Percentiles rank a stretch among this genome's conserved stretches.
Conservation (phyloP, 1,140 invertebrate genomes). For the Neodiprion fabricii region DNA sequence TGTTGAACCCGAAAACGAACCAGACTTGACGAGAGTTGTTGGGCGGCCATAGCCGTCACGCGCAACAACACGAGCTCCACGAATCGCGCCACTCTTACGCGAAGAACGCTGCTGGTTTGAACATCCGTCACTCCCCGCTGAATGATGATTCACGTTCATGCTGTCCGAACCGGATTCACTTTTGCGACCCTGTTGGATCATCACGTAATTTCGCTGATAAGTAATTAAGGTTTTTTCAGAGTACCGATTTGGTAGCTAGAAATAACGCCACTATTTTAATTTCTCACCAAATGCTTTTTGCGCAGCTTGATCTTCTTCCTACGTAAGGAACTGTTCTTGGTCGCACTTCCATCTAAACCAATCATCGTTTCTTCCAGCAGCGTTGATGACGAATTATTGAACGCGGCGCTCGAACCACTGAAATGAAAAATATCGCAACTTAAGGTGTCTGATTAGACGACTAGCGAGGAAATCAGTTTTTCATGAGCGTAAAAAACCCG, state of each 20-base stretch:
- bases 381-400: conserved; percentile 58
- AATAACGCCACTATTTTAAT: background rate
- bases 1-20: conserved; percentile 69
- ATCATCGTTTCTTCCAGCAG: conserved; percentile 53
- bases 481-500: background rate
- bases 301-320: conserved; percentile 74
- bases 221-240: conserved; percentile 11
- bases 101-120: conserved; percentile 46
- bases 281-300: conserved; percentile 64
- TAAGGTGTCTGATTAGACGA: background rate
- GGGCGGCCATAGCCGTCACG: conserved; percentile 39
- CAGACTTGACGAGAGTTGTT: conserved; percentile 67
- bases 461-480: too few species aligned
- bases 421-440: conserved; percentile 29
- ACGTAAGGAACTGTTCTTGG: conserved; percentile 64
- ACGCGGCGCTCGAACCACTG: conserved; percentile 49
- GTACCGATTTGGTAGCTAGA: background rate
- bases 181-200: conserved; percentile 56
- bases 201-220: too few species aligned
- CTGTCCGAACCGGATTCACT: conserved; percentile 69
- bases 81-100: conserved; percentile 40
- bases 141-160: conserved; percentile 46
- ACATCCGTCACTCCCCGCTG: conserved; percentile 54
- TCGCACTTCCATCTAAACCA: conserved; percentile 50
- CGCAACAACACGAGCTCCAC: conserved; percentile 34